Evolutionary conservation across 2,113 vertebrate species (phyloP).

Genomic region (Amblyopsis rosae): DNA sequence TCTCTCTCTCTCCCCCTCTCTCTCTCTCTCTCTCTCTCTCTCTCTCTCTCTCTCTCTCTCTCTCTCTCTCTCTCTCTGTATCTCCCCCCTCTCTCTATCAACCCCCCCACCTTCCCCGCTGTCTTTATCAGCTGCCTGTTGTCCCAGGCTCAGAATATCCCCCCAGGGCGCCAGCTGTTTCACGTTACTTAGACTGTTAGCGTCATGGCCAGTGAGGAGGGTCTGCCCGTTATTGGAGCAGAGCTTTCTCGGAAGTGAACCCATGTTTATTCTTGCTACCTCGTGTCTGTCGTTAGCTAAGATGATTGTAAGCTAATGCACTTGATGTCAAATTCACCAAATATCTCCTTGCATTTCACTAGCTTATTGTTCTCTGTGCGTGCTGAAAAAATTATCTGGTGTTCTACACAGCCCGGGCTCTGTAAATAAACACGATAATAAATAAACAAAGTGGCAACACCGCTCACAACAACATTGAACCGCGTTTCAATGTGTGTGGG

Average conservation of each 20-base stretch:
- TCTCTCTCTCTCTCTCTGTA: neutral
- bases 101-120: neutral
- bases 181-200: neutral
- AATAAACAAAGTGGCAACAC: no score
- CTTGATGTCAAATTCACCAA: no score
- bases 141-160: neutral
- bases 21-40: neutral
- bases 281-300: neutral
- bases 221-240: neutral
- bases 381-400: no score
- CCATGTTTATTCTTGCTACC: neutral
- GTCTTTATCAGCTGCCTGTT: conserved; percentile 9
- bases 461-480: no score
- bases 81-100: neutral
- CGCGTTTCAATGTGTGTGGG: no score
- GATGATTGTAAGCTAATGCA: no score
- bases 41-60: neutral
- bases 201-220: conserved; percentile 7
- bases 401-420: no score
- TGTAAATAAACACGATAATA: no score
- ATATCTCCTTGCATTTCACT: no score
- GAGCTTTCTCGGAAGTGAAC: neutral
- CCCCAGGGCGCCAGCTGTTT: neutral
- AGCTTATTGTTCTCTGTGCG: no score
- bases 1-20: neutral